These are phyloP conservation scores for Sebastes elongatus DNA, from an alignment of 2,797 vertebrate genomes.

Conservation along the genomic window DNA sequence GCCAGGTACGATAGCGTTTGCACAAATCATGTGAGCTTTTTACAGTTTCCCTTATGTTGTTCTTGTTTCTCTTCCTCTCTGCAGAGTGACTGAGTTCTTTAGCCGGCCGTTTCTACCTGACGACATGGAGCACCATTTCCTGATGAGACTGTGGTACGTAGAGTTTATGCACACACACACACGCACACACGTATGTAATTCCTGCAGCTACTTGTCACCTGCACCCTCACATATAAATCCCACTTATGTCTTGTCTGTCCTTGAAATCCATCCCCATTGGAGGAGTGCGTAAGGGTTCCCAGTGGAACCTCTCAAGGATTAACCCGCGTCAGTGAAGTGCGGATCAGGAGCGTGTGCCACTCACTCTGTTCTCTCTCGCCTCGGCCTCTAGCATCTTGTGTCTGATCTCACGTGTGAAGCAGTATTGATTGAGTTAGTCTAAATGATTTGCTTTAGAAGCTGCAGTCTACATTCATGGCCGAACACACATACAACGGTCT, in stretches of 20 bases:
- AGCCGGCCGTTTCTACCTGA: slow-evolving; percentile 50
- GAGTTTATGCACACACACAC: background rate
- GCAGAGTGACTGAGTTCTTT: slow-evolving; percentile 53
- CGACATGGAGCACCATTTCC: slow-evolving; percentile 75
- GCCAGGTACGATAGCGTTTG: background rate
- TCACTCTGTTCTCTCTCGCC: slow-evolving; percentile 31
- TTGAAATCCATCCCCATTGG: slow-evolving; percentile 61
- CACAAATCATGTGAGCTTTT: background rate
- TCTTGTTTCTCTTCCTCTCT: slow-evolving; percentile 23
- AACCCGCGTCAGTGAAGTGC: slow-evolving; percentile 53
- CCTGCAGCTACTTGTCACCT: slow-evolving; percentile 52
- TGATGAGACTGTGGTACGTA: slow-evolving; percentile 77
- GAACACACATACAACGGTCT: background rate
- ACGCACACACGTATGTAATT: slow-evolving; percentile 5
- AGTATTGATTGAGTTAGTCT: slow-evolving; percentile 14
- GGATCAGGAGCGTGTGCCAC: slow-evolving; percentile 44
- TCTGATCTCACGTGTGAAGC: slow-evolving; percentile 37
- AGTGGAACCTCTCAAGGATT: slow-evolving; percentile 64
- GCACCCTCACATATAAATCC: slow-evolving; percentile 46
- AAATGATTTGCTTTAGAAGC: slow-evolving; percentile 17
- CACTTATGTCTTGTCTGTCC: slow-evolving; percentile 47
- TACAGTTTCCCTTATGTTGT: slow-evolving; percentile 35
- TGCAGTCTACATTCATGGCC: background rate
- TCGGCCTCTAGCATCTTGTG: slow-evolving; percentile 1
- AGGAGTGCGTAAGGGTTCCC: slow-evolving; percentile 48